phyloP scores from a whole-genome alignment of 2,113 vertebrate species.

The Cyprinodon variegatus region DNA sequence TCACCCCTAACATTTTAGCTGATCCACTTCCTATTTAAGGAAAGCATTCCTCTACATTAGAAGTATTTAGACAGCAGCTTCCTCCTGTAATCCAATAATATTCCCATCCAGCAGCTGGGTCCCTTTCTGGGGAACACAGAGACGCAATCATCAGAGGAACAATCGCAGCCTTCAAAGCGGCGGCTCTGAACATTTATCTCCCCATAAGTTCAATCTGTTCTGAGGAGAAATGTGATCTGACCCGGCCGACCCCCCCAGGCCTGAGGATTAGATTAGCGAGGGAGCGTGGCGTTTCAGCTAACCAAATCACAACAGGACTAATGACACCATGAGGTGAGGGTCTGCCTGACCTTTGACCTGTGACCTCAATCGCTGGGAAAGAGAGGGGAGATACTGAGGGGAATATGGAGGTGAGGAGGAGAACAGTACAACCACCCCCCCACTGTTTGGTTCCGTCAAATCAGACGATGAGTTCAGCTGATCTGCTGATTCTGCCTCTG shows the following conservation, averaged over 20 bases:
- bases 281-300: constrained; percentile 71
- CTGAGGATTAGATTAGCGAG: constrained; percentile 62
- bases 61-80: constrained; percentile 24
- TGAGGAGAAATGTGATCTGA: constrained; percentile 70
- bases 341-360: constrained; percentile 50
- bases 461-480: no score
- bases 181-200: constrained; percentile 51
- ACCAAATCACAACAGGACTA: constrained; percentile 65
- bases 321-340: constrained; percentile 68
- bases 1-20: background rate
- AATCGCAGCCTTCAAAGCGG: constrained; percentile 21
- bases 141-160: constrained; percentile 41
- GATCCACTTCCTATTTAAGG: background rate
- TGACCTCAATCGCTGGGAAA: constrained; percentile 41
- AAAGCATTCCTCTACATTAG: constrained; percentile 61
- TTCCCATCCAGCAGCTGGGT: constrained; percentile 35
- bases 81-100: constrained; percentile 41
- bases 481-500: no score
- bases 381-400: background rate
- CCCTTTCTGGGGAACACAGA: constrained; percentile 13
- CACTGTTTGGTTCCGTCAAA: no score
- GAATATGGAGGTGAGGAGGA: background rate
- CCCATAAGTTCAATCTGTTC: constrained; percentile 62
- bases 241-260: constrained; percentile 65
- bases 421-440: background rate